Conservation (phyloP, 2,888 invertebrate genomes). For the Scaptomyza flava region DNA sequence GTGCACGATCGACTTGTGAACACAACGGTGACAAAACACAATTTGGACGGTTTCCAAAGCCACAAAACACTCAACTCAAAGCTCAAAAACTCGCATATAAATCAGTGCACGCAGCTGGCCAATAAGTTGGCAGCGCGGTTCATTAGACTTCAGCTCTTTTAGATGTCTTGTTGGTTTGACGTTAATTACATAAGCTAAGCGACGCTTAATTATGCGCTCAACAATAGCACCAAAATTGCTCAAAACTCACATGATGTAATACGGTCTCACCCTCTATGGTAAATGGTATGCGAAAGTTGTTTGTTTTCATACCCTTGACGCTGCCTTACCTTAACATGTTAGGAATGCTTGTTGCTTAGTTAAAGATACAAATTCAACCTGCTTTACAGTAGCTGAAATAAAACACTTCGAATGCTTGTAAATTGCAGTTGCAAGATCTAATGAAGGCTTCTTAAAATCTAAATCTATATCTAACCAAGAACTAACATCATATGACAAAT, state of each 20-base stretch:
- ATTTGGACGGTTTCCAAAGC: slow-evolving; percentile 42
- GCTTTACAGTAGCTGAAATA: not conserved
- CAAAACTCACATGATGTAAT: slow-evolving; percentile 65
- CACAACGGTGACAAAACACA: slow-evolving; percentile 75
- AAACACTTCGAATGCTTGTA: not conserved
- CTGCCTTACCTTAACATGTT: slow-evolving; percentile 11
- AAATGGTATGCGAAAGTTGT: slow-evolving; percentile 64
- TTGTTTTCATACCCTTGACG: slow-evolving; percentile 38
- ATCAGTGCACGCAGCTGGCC: slow-evolving; percentile 70
- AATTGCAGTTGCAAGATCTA: not conserved
- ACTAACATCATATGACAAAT: not conserved
- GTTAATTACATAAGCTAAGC: slow-evolving; percentile 78
- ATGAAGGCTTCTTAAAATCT: not conserved
- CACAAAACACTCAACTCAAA: not conserved
- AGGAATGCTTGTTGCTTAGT: not conserved
- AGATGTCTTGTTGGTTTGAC: slow-evolving; percentile 27
- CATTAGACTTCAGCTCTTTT: slow-evolving; percentile 65
- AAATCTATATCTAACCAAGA: not conserved
- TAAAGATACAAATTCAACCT: not conserved
- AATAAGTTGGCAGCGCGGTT: slow-evolving; percentile 46
- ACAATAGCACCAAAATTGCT: slow-evolving; percentile 73
- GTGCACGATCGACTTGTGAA: slow-evolving; percentile 69
- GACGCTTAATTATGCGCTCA: slow-evolving; percentile 77
- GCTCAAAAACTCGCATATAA: slow-evolving; percentile 66
- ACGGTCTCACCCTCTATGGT: slow-evolving; percentile 13